Evolutionary conservation across 2,888 invertebrate species (phyloP), one percentile per base, ranked within the genome.

Genomic region (Mimachlamys varia): DNA sequence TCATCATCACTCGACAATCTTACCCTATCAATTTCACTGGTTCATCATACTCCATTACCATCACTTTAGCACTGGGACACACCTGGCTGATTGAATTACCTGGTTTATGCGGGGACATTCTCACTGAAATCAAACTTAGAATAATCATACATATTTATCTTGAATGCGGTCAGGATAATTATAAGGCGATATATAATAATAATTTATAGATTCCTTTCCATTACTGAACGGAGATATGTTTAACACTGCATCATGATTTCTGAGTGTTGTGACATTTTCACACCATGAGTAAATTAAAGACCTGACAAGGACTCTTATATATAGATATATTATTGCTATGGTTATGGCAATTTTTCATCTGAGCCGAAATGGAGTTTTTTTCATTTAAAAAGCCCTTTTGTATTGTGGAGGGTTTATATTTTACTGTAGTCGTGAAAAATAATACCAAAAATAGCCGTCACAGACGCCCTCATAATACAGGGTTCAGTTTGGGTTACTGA

Each of bases 21-120:
- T 76, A 76, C 76, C 76, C 22, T 76, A 76, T 76, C 76, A 27
- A 76, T 76, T 76, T 76, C 76, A 76, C 76, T 27, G 27, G 76
- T 76, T 33, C 76, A 76, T 76, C 76, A 76, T 76, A 27, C 33
- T 76, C 76, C 76, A 76, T 76, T 76, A 76, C 76, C 10, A 10
- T 76, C 76, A 15, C 76, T n/a, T 15, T 53, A 53, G 13, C 15
- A 17, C 62, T 4, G 1, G 22, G 13, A 15, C 12, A 76, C 76
- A 76, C 76, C 76, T 76, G 76, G 76, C 33, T 13, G 76, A 76
- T 76, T 76, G 33, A 76, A 33, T 76, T 76, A 76, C 76, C 76
- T 76, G 33, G 13, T 17, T 76, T 76, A 76, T 76, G 76, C 76
- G 27, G 27, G 27, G 76, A 76, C 76, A 76, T 76, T 76, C 76